Evolutionary conservation across 2,888 invertebrate genomes (phyloP).

Genomic region (Drosophila helvetica): DNA sequence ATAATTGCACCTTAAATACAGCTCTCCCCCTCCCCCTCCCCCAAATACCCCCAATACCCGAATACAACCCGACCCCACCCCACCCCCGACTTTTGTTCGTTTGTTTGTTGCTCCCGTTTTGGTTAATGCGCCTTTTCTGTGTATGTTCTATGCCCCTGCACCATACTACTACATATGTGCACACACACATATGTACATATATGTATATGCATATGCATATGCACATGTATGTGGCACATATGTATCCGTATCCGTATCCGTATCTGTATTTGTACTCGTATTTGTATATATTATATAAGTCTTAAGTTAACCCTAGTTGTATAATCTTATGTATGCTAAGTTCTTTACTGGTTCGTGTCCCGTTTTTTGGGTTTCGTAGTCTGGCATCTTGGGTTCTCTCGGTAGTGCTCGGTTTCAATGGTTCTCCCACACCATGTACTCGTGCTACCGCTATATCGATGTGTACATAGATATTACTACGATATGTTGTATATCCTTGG

Average conservation of each 20-base stretch:
- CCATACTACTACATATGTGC: no score
- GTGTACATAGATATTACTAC: no score
- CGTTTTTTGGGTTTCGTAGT: constrained; percentile 39
- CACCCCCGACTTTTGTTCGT: constrained; percentile 2
- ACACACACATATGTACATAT: neutral
- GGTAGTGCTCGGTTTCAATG: constrained; percentile 60
- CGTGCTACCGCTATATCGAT: no score
- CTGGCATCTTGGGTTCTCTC: constrained; percentile 60
- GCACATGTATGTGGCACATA: neutral
- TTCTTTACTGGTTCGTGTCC: constrained; percentile 38
- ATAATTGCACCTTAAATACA: neutral
- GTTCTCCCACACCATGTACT: constrained; percentile 11
- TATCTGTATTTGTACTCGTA: constrained; percentile 35
- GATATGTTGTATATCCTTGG: no score
- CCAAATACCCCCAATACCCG: constrained; percentile 1
- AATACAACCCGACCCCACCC: no score
- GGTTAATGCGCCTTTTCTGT: constrained; percentile 38
- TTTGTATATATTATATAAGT: constrained; percentile 40
- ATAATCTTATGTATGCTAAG: constrained; percentile 45
- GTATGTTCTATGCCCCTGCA: constrained; percentile 24
- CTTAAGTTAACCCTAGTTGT: constrained; percentile 63
- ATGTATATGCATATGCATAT: constrained; percentile 1
- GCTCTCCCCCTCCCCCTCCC: constrained; percentile 5
- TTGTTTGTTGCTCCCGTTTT: constrained; percentile 59
- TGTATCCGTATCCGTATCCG: constrained; percentile 7